phyloP scores from a whole-genome alignment of 2,797 vertebrate species.

The Manis pentadactyla region DNA sequence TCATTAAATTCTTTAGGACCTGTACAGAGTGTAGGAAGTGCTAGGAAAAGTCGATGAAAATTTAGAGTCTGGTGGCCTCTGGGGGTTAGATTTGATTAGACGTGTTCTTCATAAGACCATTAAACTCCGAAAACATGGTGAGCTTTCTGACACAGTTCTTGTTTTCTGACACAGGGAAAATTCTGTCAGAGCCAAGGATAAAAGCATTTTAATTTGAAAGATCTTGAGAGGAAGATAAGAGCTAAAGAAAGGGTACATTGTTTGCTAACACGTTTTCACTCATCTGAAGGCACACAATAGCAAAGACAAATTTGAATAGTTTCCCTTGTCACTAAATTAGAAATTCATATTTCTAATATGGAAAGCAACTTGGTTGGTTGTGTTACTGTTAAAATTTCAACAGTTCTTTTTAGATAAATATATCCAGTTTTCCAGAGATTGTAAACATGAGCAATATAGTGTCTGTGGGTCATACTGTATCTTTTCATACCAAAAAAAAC shows the following conservation, averaged over 20 bases:
- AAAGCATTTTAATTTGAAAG: not conserved
- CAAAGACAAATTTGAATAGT: not conserved
- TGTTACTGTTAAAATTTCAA: not conserved
- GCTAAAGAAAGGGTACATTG: not conserved
- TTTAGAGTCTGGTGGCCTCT: not conserved
- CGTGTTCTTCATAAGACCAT: not conserved
- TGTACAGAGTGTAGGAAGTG: not conserved
- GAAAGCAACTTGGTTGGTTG: not conserved
- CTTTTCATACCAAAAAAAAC: not conserved
- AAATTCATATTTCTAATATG: not conserved
- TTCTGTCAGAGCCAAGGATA: not conserved
- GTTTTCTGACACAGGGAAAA: not conserved
- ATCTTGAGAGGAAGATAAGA: not conserved
- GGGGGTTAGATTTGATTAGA: not conserved
- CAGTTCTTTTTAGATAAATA: not conserved
- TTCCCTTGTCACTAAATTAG: slow-evolving; percentile 50
- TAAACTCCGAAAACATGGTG: not conserved
- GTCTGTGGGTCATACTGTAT: not conserved
- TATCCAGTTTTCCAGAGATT: not conserved
- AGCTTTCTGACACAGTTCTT: not conserved
- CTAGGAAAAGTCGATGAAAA: not conserved
- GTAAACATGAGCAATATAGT: not conserved
- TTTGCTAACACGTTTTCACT: no score
- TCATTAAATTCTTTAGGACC: not conserved
- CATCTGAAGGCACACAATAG: not conserved